phyloP scores from a whole-genome alignment of 2,113 vertebrate species.

The Centropus bengalensis region DNA sequence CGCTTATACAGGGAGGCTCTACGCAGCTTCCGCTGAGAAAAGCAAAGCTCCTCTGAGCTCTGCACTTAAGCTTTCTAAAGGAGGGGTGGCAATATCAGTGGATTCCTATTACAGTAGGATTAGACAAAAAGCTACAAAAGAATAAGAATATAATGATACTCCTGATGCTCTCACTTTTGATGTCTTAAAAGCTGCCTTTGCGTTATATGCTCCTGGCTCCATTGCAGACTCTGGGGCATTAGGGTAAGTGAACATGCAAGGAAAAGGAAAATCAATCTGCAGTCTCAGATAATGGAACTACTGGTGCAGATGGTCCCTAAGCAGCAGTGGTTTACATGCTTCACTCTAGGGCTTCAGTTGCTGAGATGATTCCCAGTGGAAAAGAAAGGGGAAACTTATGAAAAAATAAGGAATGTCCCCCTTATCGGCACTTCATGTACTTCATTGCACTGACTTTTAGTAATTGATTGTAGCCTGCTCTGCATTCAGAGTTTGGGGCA shows the following conservation, averaged over 20 bases:
- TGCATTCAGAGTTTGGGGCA: background rate
- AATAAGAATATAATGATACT: slow-evolving; percentile 32
- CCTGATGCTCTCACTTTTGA: slow-evolving; percentile 46
- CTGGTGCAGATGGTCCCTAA: slow-evolving; percentile 67
- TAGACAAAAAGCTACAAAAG: slow-evolving; percentile 40
- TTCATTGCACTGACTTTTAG: background rate
- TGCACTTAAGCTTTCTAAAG: background rate
- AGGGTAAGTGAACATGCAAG: slow-evolving; percentile 58
- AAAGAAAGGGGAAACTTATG: slow-evolving; percentile 13
- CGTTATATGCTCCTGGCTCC: slow-evolving; percentile 23
- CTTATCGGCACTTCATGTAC: background rate
- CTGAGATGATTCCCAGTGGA: background rate
- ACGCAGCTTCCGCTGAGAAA: background rate
- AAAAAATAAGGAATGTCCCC: background rate
- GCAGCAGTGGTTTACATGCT: slow-evolving; percentile 23
- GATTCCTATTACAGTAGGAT: slow-evolving; percentile 39
- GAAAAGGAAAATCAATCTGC: slow-evolving; percentile 72
- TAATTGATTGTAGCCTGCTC: background rate
- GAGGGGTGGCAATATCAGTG: background rate
- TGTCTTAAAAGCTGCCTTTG: slow-evolving; percentile 51
- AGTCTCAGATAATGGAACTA: slow-evolving; percentile 58
- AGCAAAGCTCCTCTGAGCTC: background rate
- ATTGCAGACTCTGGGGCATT: slow-evolving; percentile 62
- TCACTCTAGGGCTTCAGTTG: slow-evolving; percentile 18
- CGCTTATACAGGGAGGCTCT: background rate